Evolutionary conservation across 64 coral and sea anemone species (phyloP).

Genomic region (Montipora efflorescens): DNA sequence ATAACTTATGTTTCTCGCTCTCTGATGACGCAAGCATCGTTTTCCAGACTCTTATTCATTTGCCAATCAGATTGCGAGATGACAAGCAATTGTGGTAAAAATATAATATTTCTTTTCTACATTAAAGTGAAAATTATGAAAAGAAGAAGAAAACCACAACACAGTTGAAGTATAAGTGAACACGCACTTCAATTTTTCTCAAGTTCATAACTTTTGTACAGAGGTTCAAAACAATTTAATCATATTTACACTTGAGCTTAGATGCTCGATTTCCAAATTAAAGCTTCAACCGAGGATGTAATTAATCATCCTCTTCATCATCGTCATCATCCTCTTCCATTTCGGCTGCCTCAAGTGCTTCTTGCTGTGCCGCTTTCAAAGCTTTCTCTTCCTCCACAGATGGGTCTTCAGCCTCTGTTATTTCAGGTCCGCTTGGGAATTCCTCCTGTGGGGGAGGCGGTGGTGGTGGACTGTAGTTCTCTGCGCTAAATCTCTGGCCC

Average conservation of each 20-base stretch:
- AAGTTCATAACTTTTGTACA: background rate
- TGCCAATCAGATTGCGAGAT: no score
- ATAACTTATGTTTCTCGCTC: no score
- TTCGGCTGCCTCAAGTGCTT: conserved; percentile 87
- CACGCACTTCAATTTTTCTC: background rate
- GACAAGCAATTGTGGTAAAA: no score
- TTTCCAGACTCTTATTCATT: no score
- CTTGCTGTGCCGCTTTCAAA: conserved; percentile 93
- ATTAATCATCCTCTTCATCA: conserved; percentile 97
- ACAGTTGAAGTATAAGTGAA: no score
- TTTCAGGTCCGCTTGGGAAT: conserved; percentile 96
- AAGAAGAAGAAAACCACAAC: no score
- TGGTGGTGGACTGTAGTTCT: conserved; percentile 97
- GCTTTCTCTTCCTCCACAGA: conserved; percentile 99
- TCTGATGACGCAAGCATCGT: no score
- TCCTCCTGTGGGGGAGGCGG: conserved; percentile 96
- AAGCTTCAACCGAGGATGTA: background rate
- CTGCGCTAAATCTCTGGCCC: conserved; percentile 95
- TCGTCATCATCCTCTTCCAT: conserved; percentile 97
- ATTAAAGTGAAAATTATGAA: no score
- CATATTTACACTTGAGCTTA: background rate
- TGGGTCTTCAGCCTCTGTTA: conserved; percentile 95
- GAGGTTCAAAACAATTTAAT: background rate
- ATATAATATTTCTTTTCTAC: no score
- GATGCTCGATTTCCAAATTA: background rate